A percentile compares a stretch with the other conserved stretches of the same genome.
phyloP scores from a whole-genome alignment of 2,113 vertebrate genomes.

The Aleadryas rufinucha region DNA sequence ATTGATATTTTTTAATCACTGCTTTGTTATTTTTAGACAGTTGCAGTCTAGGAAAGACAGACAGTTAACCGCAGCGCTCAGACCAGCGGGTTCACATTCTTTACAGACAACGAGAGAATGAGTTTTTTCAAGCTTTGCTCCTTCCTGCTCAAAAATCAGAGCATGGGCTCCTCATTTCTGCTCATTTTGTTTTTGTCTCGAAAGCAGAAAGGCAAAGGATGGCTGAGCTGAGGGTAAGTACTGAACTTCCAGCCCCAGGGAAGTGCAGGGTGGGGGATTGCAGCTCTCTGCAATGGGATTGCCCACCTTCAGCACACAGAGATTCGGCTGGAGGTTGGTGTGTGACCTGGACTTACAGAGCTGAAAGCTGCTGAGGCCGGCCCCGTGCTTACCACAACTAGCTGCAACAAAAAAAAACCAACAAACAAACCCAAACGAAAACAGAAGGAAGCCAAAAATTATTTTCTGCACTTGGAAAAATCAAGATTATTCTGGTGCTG shows the following conservation, averaged over 20 bases:
- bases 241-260: background rate
- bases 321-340: rapidly evolving
- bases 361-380: background rate
- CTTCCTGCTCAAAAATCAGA: background rate
- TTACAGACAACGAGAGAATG: background rate
- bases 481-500: background rate
- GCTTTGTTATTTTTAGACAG: constrained; percentile 42
- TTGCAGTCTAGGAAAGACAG: constrained; percentile 18
- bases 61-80: constrained; percentile 5
- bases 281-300: background rate
- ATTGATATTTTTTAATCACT: constrained; percentile 29
- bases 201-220: background rate
- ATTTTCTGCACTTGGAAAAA: background rate
- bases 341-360: background rate
- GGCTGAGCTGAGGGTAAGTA: background rate
- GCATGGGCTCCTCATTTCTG: background rate
- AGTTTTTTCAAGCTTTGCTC: constrained; percentile 22
- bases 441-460: background rate
- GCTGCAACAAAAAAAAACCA: background rate
- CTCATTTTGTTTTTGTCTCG: background rate
- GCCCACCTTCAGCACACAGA: background rate
- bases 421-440: background rate
- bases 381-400: rapidly evolving
- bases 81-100: constrained; percentile 45
- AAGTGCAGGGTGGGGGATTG: background rate